Percentiles rank a stretch among this genome's conserved stretches.
phyloP scores from a whole-genome alignment of 2,113 vertebrate species.

The Embiotoca jacksoni region DNA sequence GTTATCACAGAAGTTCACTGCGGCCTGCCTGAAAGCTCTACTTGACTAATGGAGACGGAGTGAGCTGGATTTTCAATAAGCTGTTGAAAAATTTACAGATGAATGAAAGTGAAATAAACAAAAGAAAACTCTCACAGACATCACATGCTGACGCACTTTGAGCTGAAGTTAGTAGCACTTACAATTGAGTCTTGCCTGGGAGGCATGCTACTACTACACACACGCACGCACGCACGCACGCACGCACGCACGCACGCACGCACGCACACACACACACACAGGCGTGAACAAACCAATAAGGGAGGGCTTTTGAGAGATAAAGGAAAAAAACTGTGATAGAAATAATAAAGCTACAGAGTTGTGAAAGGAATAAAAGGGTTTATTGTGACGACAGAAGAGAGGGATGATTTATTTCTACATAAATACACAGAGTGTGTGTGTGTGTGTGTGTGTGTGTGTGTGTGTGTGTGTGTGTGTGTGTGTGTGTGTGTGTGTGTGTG shows the following conservation, averaged over 20 bases:
- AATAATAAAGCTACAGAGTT: not conserved
- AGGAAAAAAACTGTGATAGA: not conserved
- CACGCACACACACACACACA: too few relatives aligned
- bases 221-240: too few relatives aligned
- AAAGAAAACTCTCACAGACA: not conserved
- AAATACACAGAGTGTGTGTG: not conserved
- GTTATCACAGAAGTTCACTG: slow-evolving; percentile 65
- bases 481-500: not conserved
- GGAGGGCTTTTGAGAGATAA: not conserved
- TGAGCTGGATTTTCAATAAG: slow-evolving; percentile 28
- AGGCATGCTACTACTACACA: too few relatives aligned
- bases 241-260: too few relatives aligned
- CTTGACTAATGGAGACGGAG: slow-evolving; percentile 56
- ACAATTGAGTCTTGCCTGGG: too few relatives aligned
- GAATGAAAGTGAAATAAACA: not conserved
- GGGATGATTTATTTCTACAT: not conserved
- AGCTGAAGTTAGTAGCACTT: not conserved
- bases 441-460: too few relatives aligned
- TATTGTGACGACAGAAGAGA: not conserved
- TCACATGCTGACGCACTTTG: not conserved
- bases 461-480: too few relatives aligned
- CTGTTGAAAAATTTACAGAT: slow-evolving; percentile 27
- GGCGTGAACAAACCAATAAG: too few relatives aligned
- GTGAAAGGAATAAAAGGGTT: not conserved
- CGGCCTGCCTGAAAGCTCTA: slow-evolving; percentile 44